Conservation (phyloP, 2,888 invertebrate species). For the Eristalinus aeneus region DNA sequence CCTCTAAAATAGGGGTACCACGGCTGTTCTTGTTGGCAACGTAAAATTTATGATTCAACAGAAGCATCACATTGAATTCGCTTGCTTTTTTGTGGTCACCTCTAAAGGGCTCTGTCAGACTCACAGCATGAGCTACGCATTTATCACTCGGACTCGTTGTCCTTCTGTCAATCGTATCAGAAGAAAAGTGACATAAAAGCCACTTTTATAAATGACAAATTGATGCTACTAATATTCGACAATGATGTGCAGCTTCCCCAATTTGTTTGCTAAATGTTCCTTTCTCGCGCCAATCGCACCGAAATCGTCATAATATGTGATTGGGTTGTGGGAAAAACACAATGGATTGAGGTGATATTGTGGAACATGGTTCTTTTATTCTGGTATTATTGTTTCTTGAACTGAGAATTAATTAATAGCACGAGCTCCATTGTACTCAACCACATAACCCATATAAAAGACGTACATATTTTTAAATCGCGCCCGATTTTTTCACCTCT, state of each 20-base stretch:
- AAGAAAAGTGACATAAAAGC: conserved; percentile 54
- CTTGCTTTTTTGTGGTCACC: conserved; percentile 67
- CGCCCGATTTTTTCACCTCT: conserved; percentile 67
- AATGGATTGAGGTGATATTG: conserved; percentile 65
- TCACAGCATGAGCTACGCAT: conserved; percentile 65
- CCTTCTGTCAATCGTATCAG: conserved; percentile 59
- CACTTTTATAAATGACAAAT: conserved; percentile 71
- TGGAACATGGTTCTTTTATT: conserved; percentile 53
- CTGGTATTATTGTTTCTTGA: conserved; percentile 41
- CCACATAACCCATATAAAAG: conserved; percentile 32
- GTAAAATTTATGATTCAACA: conserved; percentile 63
- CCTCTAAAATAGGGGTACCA: conserved; percentile 44
- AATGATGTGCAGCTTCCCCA: conserved; percentile 65
- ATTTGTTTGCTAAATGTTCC: conserved; percentile 24
- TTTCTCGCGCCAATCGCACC: conserved; percentile 12
- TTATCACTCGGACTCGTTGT: conserved; percentile 68
- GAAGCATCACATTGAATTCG: conserved; percentile 66
- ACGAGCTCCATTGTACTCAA: conserved; percentile 56
- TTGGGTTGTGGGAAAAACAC: conserved; percentile 65
- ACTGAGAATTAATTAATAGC: conserved; percentile 66
- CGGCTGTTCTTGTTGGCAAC: conserved; percentile 32
- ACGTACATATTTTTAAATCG: conserved; percentile 65
- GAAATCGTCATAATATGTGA: conserved; percentile 16
- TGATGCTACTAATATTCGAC: conserved; percentile 67
- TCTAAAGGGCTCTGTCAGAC: conserved; percentile 65